These are phyloP conservation scores for Pedetes capensis DNA, from an alignment of 2,113 vertebrate genomes.

Conservation along the genomic window DNA sequence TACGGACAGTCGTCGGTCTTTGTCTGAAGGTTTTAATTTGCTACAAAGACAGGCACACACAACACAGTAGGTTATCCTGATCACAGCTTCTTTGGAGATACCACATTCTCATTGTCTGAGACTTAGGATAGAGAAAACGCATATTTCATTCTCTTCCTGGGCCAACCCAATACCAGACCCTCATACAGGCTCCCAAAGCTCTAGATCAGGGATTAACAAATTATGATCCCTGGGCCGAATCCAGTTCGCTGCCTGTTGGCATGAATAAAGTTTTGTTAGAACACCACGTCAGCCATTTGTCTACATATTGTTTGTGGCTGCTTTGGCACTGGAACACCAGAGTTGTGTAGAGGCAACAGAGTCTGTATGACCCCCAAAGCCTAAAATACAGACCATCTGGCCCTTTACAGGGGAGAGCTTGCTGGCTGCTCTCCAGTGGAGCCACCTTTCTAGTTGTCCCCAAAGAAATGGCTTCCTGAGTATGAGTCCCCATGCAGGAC, in stretches of 20 bases:
- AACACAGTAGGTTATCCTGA: neutral
- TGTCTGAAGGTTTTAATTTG: slow-evolving; percentile 94
- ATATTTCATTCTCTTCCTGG: neutral
- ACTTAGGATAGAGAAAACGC: neutral
- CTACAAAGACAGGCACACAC: slow-evolving; percentile 76
- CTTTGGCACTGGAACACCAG: neutral
- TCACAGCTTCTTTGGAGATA: neutral
- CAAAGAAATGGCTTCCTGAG: neutral
- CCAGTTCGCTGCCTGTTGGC: neutral
- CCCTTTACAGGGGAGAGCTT: neutral
- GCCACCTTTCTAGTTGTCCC: neutral
- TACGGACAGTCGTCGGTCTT: slow-evolving; percentile 94
- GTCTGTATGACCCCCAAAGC: neutral
- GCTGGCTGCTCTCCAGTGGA: neutral
- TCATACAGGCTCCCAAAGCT: neutral
- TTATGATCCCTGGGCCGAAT: neutral
- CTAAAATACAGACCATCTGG: neutral
- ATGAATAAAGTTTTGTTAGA: slow-evolving; percentile 35
- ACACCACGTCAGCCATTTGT: neutral
- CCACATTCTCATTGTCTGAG: neutral
- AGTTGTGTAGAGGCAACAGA: neutral
- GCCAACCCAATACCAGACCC: neutral
- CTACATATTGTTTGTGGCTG: neutral
- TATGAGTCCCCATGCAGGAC: fast-evolving
- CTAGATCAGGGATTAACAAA: neutral